Evolutionary conservation across 2,113 vertebrate genomes (phyloP).

Genomic region (Cynopterus brachyotis): DNA sequence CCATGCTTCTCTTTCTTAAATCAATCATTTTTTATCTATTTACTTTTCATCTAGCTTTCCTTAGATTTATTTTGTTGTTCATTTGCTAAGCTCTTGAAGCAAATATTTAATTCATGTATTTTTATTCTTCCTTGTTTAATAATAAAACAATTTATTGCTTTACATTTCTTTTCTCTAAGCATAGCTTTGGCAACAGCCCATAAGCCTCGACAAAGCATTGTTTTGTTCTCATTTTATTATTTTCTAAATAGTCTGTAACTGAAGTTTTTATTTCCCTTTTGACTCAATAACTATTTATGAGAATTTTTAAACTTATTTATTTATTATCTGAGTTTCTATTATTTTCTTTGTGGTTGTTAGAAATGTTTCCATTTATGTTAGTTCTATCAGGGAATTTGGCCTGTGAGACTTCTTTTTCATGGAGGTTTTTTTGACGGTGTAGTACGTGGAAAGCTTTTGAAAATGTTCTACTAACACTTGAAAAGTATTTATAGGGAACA

Average conservation of each 20-base stretch:
- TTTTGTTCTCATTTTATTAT: constrained; percentile 72
- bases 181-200: constrained; percentile 6
- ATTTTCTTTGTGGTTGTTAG: constrained; percentile 54
- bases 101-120: constrained; percentile 40
- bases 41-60: constrained; percentile 12
- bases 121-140: constrained; percentile 59
- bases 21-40: background rate
- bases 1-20: background rate
- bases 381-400: constrained; percentile 18
- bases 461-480: background rate
- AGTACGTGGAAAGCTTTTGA: background rate
- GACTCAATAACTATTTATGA: constrained; percentile 71
- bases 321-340: constrained; percentile 61
- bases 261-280: constrained; percentile 72
- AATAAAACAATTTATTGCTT: constrained; percentile 53
- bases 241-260: constrained; percentile 66
- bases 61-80: constrained; percentile 25
- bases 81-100: constrained; percentile 34
- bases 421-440: constrained; percentile 5
- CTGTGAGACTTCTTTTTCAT: constrained; percentile 15
- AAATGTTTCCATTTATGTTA: constrained; percentile 57
- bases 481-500: constrained; percentile 15
- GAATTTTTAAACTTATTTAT: constrained; percentile 59
- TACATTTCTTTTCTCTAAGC: constrained; percentile 51
- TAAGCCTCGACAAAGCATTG: background rate